Percentiles rank a stretch among this genome's conserved stretches.
These are phyloP conservation scores for Argentina silus DNA, from an alignment of 2,797 vertebrate genomes.

Conservation along the genomic window DNA sequence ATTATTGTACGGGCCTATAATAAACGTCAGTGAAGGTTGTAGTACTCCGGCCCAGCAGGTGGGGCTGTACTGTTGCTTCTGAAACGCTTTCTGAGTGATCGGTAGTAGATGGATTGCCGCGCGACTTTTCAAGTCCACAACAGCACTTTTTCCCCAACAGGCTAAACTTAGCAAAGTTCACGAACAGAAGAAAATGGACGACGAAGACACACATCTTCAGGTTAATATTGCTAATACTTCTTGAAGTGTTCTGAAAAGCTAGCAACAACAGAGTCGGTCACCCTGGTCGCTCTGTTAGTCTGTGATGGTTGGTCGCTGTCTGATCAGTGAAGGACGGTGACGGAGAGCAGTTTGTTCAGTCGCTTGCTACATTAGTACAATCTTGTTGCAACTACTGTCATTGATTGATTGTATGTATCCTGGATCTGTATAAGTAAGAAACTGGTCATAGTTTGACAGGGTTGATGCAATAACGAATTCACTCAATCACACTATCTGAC, in stretches of 20 bases:
- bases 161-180: too few species aligned
- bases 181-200: background rate
- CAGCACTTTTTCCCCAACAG: too few species aligned
- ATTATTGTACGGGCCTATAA: background rate
- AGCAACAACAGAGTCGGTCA: too few species aligned
- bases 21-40: background rate
- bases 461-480: background rate
- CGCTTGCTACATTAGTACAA: too few species aligned
- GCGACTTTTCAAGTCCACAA: slow-evolving; percentile 18
- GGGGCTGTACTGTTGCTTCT: slow-evolving; percentile 10
- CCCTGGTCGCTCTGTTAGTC: too few species aligned
- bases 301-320: background rate
- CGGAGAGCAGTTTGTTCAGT: background rate
- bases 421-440: too few species aligned
- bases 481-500: background rate
- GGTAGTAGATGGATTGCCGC: slow-evolving; percentile 37
- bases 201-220: slow-evolving; percentile 8
- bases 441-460: background rate
- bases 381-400: background rate
- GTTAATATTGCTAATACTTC: background rate
- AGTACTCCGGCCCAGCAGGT: slow-evolving; percentile 37
- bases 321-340: too few species aligned
- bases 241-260: too few species aligned
- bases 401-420: background rate
- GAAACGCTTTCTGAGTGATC: too few species aligned